A percentile compares a stretch with the other conserved stretches of the same genome.
Evolutionary conservation across 53 echinoderm and acorn worm species (phyloP).

Genomic region (Stichopus horrens): DNA sequence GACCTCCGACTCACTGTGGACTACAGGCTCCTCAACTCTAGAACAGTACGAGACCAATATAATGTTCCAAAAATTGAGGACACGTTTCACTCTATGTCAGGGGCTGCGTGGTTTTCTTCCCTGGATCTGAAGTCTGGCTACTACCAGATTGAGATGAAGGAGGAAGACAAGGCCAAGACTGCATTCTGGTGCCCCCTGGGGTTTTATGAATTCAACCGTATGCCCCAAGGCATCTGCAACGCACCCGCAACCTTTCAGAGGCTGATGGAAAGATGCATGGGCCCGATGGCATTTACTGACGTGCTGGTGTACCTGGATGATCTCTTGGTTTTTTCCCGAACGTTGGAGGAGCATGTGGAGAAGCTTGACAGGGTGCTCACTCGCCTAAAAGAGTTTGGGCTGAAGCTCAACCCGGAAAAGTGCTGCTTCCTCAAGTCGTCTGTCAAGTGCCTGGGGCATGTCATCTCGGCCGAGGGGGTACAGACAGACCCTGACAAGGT

Average conservation of each 20-base stretch:
- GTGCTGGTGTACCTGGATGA: conserved; percentile 62
- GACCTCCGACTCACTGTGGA: conserved; percentile 63
- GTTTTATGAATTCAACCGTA: conserved; percentile 65
- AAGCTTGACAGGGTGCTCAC: conserved; percentile 53
- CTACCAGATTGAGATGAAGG: conserved; percentile 62
- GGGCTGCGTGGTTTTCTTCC: conserved; percentile 54
- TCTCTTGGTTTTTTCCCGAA: conserved; percentile 38
- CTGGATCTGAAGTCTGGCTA: conserved; percentile 72
- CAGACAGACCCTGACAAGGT: conserved; percentile 65
- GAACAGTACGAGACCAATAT: conserved; percentile 61
- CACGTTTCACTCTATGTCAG: conserved; percentile 54
- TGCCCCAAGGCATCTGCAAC: conserved; percentile 73
- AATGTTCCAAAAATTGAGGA: conserved; percentile 56
- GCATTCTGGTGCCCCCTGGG: conserved; percentile 74
- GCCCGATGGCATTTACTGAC: conserved; percentile 24
- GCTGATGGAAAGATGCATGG: conserved; percentile 63
- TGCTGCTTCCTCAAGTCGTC: conserved; percentile 63
- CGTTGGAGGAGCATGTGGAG: conserved; percentile 53
- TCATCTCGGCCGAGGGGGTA: conserved; percentile 61
- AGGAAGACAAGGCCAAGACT: conserved; percentile 63
- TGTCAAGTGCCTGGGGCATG: conserved; percentile 70
- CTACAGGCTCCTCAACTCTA: conserved; percentile 53
- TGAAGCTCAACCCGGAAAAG: conserved; percentile 65
- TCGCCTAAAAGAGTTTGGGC: conserved; percentile 46
- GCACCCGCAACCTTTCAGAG: conserved; percentile 64